These are phyloP conservation scores for Philonicus albiceps DNA, from an alignment of 2,888 invertebrate species.

Conservation along the genomic window DNA sequence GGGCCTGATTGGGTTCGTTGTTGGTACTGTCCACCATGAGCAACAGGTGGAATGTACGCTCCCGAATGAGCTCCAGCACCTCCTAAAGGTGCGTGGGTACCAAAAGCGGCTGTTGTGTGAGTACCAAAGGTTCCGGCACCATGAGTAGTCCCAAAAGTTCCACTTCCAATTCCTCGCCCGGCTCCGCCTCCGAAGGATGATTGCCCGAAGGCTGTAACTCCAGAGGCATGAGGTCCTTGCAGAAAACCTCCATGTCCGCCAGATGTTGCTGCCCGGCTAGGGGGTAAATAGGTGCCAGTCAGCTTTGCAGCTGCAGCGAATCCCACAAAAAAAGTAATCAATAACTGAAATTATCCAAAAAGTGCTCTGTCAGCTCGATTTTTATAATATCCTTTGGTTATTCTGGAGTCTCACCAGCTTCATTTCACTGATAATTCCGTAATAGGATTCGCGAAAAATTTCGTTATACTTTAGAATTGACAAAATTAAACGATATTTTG, in stretches of 20 bases:
- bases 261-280: conserved; percentile 51
- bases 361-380: not conserved
- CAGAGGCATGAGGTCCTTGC: conserved; percentile 51
- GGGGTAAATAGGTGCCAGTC: conserved; percentile 56
- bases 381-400: not conserved
- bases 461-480: not conserved
- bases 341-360: conserved; percentile 48
- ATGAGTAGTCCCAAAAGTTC: not conserved
- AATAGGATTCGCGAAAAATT: conserved; percentile 15
- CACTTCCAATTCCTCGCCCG: not conserved
- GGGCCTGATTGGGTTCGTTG: conserved; percentile 54
- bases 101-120: not conserved
- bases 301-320: conserved; percentile 54
- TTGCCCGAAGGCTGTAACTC: not conserved
- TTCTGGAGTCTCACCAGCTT: conserved; percentile 44
- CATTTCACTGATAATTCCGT: conserved; percentile 34
- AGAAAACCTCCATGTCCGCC: conserved; percentile 51
- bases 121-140: not conserved
- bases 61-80: conserved; percentile 3
- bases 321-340: conserved; percentile 50
- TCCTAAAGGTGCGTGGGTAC: not conserved
- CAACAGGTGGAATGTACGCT: conserved; percentile 41
- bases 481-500: conserved; percentile 7
- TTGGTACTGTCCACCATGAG: conserved; percentile 22
- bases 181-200: not conserved